These are phyloP conservation scores for Tholera decimalis DNA, from an alignment of 2,888 invertebrate genomes.

Conservation along the genomic window DNA sequence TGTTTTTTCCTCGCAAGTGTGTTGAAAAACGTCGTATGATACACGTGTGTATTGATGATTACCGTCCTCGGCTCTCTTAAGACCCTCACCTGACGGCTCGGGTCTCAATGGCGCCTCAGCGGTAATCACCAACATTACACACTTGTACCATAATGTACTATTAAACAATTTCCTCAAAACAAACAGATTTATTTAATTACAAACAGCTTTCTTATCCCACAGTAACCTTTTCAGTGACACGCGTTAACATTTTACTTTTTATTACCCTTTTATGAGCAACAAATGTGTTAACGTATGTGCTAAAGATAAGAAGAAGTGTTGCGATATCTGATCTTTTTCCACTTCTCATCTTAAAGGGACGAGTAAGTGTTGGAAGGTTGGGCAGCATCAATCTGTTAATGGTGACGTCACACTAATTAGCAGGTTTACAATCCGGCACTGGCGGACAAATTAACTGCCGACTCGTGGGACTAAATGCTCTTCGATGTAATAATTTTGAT, in stretches of 20 bases:
- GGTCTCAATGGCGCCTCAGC: too few species aligned
- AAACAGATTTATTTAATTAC: slow-evolving; percentile 63
- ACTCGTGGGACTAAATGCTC: not conserved
- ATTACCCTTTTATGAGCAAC: slow-evolving; percentile 69
- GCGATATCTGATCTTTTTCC: slow-evolving; percentile 43
- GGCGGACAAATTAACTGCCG: not conserved
- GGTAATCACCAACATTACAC: too few species aligned
- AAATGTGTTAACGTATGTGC: slow-evolving; percentile 63
- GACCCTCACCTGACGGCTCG: too few species aligned
- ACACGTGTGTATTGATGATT: too few species aligned
- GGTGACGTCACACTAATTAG: slow-evolving; percentile 35
- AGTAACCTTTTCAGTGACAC: slow-evolving; percentile 72
- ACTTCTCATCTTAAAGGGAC: slow-evolving; percentile 12
- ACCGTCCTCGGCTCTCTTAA: too few species aligned
- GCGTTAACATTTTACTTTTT: slow-evolving; percentile 77
- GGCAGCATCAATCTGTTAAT: slow-evolving; percentile 5
- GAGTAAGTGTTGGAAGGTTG: slow-evolving; percentile 40
- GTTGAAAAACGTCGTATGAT: too few species aligned
- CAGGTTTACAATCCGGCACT: not conserved
- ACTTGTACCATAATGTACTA: too few species aligned
- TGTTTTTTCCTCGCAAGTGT: too few species aligned
- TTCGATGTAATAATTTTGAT: not conserved
- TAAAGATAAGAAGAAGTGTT: slow-evolving; percentile 55
- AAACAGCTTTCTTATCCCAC: slow-evolving; percentile 73
- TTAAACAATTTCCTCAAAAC: slow-evolving; percentile 48